These are phyloP conservation scores for Aphidius ervi DNA, from an alignment of 1,140 invertebrate species.

Conservation along the genomic window DNA sequence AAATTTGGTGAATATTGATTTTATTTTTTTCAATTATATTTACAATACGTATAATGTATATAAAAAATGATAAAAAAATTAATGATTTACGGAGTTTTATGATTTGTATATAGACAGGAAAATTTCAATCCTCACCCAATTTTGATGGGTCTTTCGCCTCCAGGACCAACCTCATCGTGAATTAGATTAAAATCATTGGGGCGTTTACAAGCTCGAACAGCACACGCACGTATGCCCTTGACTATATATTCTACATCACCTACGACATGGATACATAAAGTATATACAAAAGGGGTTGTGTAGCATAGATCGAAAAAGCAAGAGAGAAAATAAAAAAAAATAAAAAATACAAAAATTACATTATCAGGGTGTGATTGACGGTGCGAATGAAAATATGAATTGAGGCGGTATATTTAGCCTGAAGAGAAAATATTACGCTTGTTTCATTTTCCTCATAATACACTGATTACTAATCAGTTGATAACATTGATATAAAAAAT, in stretches of 20 bases:
- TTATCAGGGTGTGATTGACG: constrained; percentile 12
- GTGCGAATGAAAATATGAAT: constrained; percentile 26
- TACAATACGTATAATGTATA: too few species aligned
- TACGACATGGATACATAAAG: constrained; percentile 10
- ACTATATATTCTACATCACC: background rate
- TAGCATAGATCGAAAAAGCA: background rate
- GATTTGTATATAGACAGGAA: too few species aligned
- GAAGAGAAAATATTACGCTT: constrained; percentile 25
- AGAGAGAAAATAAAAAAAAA: constrained; percentile 13
- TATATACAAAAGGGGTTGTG: constrained; percentile 8
- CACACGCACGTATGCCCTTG: constrained; percentile 16
- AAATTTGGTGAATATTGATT: too few species aligned
- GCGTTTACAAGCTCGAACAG: constrained; percentile 10
- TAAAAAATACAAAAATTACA: constrained; percentile 3
- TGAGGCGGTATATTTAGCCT: constrained; percentile 6
- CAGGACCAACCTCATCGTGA: background rate
- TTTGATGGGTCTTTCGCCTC: background rate
- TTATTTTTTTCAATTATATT: too few species aligned
- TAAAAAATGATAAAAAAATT: too few species aligned
- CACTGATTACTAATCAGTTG: too few species aligned
- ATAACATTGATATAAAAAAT: too few species aligned
- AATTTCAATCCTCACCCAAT: background rate
- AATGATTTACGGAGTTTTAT: too few species aligned
- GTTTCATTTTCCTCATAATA: constrained; percentile 1
- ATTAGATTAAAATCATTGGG: constrained; percentile 24